These are phyloP conservation scores for Andricus grossulariae DNA, from an alignment of 1,140 invertebrate species.

Conservation along the genomic window DNA sequence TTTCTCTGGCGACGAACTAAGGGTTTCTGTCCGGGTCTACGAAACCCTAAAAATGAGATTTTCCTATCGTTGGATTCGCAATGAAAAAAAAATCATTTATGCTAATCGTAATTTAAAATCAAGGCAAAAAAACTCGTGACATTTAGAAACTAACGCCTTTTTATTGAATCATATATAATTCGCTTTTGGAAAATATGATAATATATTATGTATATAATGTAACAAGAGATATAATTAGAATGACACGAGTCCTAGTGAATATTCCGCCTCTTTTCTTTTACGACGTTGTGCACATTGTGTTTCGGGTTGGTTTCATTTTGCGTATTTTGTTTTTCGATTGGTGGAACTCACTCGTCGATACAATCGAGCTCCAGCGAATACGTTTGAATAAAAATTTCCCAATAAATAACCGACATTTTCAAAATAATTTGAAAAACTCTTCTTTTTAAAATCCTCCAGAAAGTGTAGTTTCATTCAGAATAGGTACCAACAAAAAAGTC, in stretches of 20 bases:
- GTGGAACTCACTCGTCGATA: conserved; percentile 8
- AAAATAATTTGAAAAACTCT: neutral
- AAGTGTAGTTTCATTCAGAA: neutral
- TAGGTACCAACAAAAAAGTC: neutral
- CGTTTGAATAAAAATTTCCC: neutral
- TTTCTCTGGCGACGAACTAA: no score
- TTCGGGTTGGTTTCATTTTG: conserved; percentile 26
- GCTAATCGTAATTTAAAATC: no score
- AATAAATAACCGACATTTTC: neutral
- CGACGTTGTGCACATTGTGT: conserved; percentile 65
- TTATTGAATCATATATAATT: conserved; percentile 74
- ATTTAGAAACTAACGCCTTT: conserved; percentile 47
- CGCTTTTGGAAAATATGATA: conserved; percentile 74
- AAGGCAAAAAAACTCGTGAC: no score
- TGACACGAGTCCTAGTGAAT: conserved; percentile 73
- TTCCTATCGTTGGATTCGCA: no score
- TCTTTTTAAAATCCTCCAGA: neutral
- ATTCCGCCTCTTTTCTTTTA: conserved; percentile 61
- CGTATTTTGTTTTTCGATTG: conserved; percentile 6
- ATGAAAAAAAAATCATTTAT: no score
- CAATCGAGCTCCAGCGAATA: conserved; percentile 4
- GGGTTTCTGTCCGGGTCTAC: no score
- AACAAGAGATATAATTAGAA: conserved; percentile 75
- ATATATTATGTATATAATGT: conserved; percentile 72
- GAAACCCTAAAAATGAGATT: no score